phyloP scores from a whole-genome alignment of 2,113 vertebrate species.

The Prionailurus viverrinus region DNA sequence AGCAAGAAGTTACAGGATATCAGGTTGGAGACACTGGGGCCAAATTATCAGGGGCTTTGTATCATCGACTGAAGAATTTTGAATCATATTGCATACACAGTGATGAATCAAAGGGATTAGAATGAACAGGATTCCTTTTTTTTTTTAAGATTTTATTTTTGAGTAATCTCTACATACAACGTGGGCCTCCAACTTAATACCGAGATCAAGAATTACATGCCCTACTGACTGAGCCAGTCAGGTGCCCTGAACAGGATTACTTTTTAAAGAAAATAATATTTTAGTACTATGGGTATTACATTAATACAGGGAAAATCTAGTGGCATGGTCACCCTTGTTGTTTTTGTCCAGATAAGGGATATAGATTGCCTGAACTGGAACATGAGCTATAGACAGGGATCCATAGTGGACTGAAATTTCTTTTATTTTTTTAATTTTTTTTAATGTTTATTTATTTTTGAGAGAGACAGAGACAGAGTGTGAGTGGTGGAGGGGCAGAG shows the following conservation, averaged over 20 bases:
- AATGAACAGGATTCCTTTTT: not conserved
- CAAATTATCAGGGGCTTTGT: not conserved
- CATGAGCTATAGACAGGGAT: not conserved
- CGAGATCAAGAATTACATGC: not conserved
- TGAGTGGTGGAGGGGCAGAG: too few species aligned
- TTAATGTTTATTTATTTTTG: too few species aligned
- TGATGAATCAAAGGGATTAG: not conserved
- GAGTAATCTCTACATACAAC: not conserved
- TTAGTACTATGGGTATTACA: not conserved
- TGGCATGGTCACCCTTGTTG: not conserved
- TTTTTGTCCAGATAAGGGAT: not conserved
- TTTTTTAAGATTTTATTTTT: not conserved
- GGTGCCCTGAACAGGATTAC: not conserved
- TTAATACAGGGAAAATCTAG: not conserved
- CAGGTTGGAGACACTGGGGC: not conserved
- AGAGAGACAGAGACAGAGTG: too few species aligned
- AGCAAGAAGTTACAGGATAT: not conserved
- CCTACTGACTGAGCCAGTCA: not conserved
- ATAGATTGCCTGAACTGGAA: not conserved
- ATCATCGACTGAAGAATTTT: not conserved
- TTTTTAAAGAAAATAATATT: not conserved
- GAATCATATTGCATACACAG: not conserved
- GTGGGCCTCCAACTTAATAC: not conserved
- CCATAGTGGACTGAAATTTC: not conserved
- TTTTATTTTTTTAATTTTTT: not conserved